phyloP scores from a whole-genome alignment of 1,140 invertebrate species.

The Ostrea edulis region DNA sequence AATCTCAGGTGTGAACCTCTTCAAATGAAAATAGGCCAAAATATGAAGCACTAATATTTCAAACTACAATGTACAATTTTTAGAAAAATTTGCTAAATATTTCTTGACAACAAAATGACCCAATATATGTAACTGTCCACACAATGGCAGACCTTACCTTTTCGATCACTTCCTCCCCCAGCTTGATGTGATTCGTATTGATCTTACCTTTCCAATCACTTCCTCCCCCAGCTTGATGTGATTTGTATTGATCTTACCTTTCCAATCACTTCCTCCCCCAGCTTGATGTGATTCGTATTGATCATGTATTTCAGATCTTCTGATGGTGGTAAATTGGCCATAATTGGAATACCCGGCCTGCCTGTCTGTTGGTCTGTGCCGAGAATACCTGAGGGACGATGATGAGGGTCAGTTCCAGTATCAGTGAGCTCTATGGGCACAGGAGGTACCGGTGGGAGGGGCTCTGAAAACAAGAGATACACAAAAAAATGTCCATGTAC shows the following conservation, averaged over 20 bases:
- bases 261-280: too few species aligned
- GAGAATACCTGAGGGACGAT: background rate
- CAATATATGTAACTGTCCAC: background rate
- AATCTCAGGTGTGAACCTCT: too few species aligned
- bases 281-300: too few species aligned
- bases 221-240: too few species aligned
- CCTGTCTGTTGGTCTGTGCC: background rate
- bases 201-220: too few species aligned
- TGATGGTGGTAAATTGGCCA: background rate
- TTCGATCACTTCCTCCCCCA: too few species aligned
- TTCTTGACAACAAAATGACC: too few species aligned
- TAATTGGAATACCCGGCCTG: too few species aligned
- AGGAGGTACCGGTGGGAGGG: background rate
- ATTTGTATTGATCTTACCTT: too few species aligned
- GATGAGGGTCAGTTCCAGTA: background rate
- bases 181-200: too few species aligned
- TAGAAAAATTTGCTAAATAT: too few species aligned
- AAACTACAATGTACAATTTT: too few species aligned
- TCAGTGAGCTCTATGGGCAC: background rate
- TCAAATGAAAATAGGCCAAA: background rate
- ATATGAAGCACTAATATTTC: background rate
- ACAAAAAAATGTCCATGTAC: background rate
- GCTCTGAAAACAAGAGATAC: background rate
- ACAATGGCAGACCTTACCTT: background rate
- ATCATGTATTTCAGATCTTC: conserved; percentile 16